phyloP scores from a whole-genome alignment of 2,113 vertebrate genomes.

The Gobio gobio region DNA sequence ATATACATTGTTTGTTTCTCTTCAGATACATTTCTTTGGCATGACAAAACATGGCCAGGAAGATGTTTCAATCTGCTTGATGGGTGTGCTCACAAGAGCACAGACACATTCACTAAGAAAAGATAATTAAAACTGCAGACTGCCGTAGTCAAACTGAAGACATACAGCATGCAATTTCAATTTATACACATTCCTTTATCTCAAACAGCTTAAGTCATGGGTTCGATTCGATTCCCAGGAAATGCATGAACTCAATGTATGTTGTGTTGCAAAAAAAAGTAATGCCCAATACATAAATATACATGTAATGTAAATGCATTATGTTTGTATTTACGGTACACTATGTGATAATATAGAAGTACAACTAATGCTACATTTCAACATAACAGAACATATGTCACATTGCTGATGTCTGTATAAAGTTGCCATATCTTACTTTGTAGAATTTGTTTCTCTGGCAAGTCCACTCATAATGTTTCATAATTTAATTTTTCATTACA shows the following conservation, averaged over 20 bases:
- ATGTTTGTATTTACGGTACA: neutral
- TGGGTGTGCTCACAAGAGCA: neutral
- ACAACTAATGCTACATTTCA: neutral
- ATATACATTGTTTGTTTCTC: neutral
- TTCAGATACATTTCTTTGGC: neutral
- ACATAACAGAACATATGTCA: neutral
- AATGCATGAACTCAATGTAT: too few species aligned
- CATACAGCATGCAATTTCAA: neutral
- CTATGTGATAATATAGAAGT: neutral
- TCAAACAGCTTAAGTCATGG: too few species aligned
- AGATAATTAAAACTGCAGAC: neutral
- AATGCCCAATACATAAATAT: too few species aligned
- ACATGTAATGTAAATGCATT: too few species aligned
- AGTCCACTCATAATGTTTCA: neutral
- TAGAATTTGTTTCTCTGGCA: neutral
- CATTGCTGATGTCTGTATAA: neutral
- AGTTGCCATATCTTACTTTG: neutral
- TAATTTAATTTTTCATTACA: neutral
- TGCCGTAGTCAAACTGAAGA: neutral
- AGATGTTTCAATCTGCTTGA: neutral
- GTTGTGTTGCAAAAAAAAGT: too few species aligned
- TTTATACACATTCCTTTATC: too few species aligned
- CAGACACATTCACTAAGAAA: slow-evolving; percentile 11
- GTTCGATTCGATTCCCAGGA: too few species aligned
- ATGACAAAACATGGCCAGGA: neutral